phyloP scores from a whole-genome alignment of 1,140 invertebrate species.

The Solen grandis region DNA sequence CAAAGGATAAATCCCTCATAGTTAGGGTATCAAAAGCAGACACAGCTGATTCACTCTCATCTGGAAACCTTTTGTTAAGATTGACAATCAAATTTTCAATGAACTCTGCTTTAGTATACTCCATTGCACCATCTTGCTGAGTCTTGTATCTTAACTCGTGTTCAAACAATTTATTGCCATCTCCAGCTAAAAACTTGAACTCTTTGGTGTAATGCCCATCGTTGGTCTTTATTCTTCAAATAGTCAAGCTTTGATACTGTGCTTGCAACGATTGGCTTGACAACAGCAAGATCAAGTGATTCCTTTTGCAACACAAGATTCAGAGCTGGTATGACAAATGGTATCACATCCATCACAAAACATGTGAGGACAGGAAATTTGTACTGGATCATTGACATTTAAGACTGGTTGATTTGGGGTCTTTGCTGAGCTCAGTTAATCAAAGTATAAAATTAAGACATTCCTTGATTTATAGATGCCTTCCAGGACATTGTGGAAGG shows the following conservation, averaged over 20 bases:
- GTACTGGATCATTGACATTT: neutral
- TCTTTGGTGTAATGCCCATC: conserved; percentile 17
- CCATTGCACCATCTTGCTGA: neutral
- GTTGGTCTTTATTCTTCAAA: conserved; percentile 13
- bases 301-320: conserved; percentile 40
- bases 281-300: conserved; percentile 22
- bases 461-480: conserved; percentile 37
- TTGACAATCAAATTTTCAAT: conserved; percentile 32
- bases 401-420: conserved; percentile 43
- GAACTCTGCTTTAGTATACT: neutral
- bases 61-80: conserved; percentile 5
- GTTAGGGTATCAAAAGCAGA: conserved; percentile 15
- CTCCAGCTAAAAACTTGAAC: neutral
- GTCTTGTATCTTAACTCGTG: conserved; percentile 20
- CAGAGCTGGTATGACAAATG: conserved; percentile 34
- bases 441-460: conserved; percentile 45
- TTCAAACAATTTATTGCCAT: conserved; percentile 14
- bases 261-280: conserved; percentile 2
- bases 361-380: conserved; percentile 21
- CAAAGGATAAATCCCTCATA: conserved; percentile 7
- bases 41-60: conserved; percentile 21
- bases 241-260: neutral
- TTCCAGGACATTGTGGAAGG: conserved; percentile 49
- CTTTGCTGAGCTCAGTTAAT: conserved; percentile 19
- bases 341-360: conserved; percentile 41